A percentile compares a stretch with the other conserved stretches of the same genome.
Evolutionary conservation across 2,113 vertebrate species (phyloP).

Genomic region (Elephas maximus): DNA sequence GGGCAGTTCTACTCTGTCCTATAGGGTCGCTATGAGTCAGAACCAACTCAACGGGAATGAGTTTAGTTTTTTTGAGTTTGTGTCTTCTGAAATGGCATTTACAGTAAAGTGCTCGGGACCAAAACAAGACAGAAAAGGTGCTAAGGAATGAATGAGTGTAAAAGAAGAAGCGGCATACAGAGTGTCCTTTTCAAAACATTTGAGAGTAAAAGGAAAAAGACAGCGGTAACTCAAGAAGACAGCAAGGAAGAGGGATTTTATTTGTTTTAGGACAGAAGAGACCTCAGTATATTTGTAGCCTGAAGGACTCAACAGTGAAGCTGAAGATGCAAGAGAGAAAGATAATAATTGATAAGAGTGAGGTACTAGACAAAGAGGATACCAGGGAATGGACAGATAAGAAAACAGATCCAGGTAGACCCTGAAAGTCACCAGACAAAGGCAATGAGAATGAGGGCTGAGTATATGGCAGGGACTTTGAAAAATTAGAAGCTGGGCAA

Average conservation of each 20-base stretch:
- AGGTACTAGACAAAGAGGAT: neutral
- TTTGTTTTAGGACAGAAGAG: constrained; percentile 31
- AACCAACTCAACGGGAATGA: too few relatives aligned
- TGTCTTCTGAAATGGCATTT: constrained; percentile 43
- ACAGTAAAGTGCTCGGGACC: neutral
- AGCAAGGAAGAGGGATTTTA: neutral
- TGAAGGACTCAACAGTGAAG: neutral
- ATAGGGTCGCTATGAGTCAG: too few relatives aligned
- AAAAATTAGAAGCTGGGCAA: constrained; percentile 12
- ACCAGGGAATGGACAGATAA: neutral
- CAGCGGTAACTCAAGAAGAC: neutral
- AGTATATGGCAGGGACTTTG: neutral
- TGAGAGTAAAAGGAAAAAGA: neutral
- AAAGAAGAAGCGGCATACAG: neutral
- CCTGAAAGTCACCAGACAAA: constrained; percentile 40
- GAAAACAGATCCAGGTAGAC: neutral
- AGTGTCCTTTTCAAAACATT: neutral
- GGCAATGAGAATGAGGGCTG: neutral
- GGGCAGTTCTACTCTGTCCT: too few relatives aligned
- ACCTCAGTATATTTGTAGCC: neutral
- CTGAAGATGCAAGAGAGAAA: neutral
- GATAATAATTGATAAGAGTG: neutral
- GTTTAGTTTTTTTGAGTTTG: neutral
- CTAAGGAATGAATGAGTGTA: neutral
- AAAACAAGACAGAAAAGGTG: neutral